phyloP scores from a whole-genome alignment of 2,888 invertebrate genomes.

The Poecilobothrus nobilitatus region DNA sequence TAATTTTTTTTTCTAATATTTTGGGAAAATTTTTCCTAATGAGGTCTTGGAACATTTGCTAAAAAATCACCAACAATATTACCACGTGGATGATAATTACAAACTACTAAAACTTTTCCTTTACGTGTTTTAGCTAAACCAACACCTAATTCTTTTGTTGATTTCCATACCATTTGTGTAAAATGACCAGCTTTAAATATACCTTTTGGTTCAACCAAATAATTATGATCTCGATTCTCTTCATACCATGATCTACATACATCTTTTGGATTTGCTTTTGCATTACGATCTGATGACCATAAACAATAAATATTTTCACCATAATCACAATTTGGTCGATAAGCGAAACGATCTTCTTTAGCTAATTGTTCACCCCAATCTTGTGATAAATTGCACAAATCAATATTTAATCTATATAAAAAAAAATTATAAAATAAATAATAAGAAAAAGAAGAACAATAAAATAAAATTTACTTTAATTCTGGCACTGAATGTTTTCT shows the following conservation, averaged over 20 bases:
- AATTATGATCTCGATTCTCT: conserved; percentile 49
- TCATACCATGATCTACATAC: conserved; percentile 51
- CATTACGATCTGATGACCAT: conserved; percentile 49
- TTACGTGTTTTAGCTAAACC: conserved; percentile 62
- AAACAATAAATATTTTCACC: conserved; percentile 54
- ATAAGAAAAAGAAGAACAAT: neutral
- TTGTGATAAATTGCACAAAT: conserved; percentile 56
- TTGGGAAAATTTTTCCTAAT: conserved; percentile 17
- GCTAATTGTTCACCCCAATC: conserved; percentile 65
- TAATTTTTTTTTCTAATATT: neutral
- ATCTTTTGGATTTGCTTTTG: conserved; percentile 47
- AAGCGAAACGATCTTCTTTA: conserved; percentile 54
- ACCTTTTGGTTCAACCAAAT: conserved; percentile 41
- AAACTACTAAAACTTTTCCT: conserved; percentile 72
- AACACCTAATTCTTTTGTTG: conserved; percentile 59
- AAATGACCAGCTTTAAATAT: conserved; percentile 55
- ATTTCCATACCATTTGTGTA: conserved; percentile 66
- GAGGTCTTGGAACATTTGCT: conserved; percentile 27
- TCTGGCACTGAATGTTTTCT: conserved; percentile 51
- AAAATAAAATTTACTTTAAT: conserved; percentile 43
- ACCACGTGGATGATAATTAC: conserved; percentile 30
- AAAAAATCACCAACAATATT: conserved; percentile 30
- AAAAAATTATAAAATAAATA: conserved; percentile 24
- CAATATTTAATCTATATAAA: conserved; percentile 51
- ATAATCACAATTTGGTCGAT: conserved; percentile 55